Evolutionary conservation across 2,797 vertebrate species (phyloP).

Genomic region (Tokudaia muenninki): DNA sequence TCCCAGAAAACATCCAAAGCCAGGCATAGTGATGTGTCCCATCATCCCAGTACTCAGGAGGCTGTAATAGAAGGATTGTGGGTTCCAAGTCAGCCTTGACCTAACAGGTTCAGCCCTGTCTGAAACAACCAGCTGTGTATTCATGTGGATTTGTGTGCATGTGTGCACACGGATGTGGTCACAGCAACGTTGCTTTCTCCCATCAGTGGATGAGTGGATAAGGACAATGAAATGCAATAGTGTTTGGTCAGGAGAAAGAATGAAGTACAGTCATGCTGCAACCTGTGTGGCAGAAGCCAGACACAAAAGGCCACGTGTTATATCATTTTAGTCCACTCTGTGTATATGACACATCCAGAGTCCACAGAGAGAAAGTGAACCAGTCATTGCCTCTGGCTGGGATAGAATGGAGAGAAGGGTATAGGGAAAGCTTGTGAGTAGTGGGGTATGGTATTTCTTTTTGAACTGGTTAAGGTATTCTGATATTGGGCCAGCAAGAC

Average conservation of each 20-base stretch:
- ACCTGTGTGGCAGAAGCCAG: not conserved
- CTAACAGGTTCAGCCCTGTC: not conserved
- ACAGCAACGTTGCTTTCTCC: not conserved
- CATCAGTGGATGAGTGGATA: not conserved
- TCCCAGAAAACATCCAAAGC: not conserved
- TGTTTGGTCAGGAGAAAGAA: not conserved
- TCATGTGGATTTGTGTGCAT: not conserved
- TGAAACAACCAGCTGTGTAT: not conserved
- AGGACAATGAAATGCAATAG: not conserved
- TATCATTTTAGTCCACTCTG: not conserved
- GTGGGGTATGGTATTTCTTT: not conserved
- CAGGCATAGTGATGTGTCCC: not conserved
- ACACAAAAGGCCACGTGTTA: not conserved
- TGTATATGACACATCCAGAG: not conserved
- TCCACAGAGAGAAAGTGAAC: not conserved
- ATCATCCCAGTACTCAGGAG: not conserved
- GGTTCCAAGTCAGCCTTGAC: not conserved
- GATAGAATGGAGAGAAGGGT: not conserved
- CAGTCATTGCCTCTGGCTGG: not conserved
- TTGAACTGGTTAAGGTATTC: not conserved
- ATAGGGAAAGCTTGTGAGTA: not conserved
- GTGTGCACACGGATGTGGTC: too few relatives aligned
- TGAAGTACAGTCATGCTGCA: not conserved
- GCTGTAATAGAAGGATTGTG: not conserved
- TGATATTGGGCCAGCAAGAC: not conserved